These are phyloP conservation scores for Bimastos eiseni DNA, from an alignment of 2,888 invertebrate species.

Conservation along the genomic window DNA sequence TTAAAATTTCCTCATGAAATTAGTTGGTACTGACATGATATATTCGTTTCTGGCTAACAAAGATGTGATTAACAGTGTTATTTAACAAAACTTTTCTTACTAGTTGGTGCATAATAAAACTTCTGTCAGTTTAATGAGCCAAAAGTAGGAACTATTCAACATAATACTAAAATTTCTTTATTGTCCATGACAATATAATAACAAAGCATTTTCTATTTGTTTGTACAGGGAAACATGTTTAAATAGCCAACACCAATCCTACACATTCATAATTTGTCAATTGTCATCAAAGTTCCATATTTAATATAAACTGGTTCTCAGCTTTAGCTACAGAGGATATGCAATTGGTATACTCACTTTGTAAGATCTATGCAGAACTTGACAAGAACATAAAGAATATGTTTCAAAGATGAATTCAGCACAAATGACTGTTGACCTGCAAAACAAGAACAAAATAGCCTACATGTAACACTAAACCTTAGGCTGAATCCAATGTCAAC, in stretches of 20 bases:
- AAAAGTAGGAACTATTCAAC: neutral
- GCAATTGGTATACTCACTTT: conserved; percentile 50
- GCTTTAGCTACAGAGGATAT: neutral
- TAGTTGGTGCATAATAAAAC: neutral
- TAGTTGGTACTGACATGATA: too few species aligned
- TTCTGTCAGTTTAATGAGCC: neutral
- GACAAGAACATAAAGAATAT: conserved; percentile 70
- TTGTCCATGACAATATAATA: neutral
- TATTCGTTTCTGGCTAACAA: too few species aligned
- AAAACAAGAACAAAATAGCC: conserved; percentile 18
- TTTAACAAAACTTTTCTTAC: neutral
- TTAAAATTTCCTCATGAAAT: too few species aligned
- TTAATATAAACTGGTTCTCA: neutral
- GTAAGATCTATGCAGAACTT: conserved; percentile 71
- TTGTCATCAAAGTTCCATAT: neutral
- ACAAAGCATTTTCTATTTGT: neutral
- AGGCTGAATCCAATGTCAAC: neutral
- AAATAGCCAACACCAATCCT: neutral
- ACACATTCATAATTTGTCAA: neutral
- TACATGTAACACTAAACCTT: neutral
- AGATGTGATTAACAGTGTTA: neutral
- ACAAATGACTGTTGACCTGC: conserved; percentile 35
- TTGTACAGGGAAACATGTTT: neutral
- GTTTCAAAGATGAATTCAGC: conserved; percentile 69
- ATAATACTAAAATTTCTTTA: too few species aligned